Base-by-base conservation (phyloP, 2,888 invertebrate genomes). In the Leptopterna dolabrata region DNA sequence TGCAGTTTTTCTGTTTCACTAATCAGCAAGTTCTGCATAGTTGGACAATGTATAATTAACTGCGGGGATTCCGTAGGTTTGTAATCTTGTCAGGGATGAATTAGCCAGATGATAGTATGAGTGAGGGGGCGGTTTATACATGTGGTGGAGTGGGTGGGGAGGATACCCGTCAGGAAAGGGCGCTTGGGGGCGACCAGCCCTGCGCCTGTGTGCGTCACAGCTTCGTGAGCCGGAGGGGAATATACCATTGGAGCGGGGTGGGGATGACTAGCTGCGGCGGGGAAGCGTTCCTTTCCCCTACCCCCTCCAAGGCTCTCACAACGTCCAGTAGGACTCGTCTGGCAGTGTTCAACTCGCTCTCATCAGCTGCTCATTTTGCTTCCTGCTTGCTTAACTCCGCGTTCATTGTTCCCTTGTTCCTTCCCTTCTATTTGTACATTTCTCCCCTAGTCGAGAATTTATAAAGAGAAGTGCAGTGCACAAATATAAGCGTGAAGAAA, bases 331-430 rank as follows among this genome's bases (percentile, higher is more conserved):
- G 41, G 83, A 70, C 41, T 63, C 55, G 70, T 55, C 81, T 55
- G 55, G 81, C 81, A 81, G 83, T 83, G 83, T 83, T 83, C 83
- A 63, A 83, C 83, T 71, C 83, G 83, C 83, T 83, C 83, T 83
- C 83, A 70, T 70, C 83, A 41, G 83, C 83, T 83, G 83, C 83
- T 71, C 83, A 63, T 83, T 83, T 83, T 63, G 83, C 83, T 83
- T 83, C 83, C 83, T 83, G 83, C 83, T 83, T 83, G 83, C 83
- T 83, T 83, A 83, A 83, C 83, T 83, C 83, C 83, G 83, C 83
- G 83, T 83, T 83, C 83, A 83, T 83, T 83, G 83, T 83, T 83
- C 83, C 83, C 83, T 63, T 70, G 30, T 13, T 63, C 63, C 70
- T 63, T 83, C 45, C 78, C 83, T 71, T 83, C 71, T 43, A 30